Evolutionary conservation across 2,113 vertebrate genomes (phyloP), one percentile per base, ranked within the genome.

Genomic region (Anser brachyrhynchus): DNA sequence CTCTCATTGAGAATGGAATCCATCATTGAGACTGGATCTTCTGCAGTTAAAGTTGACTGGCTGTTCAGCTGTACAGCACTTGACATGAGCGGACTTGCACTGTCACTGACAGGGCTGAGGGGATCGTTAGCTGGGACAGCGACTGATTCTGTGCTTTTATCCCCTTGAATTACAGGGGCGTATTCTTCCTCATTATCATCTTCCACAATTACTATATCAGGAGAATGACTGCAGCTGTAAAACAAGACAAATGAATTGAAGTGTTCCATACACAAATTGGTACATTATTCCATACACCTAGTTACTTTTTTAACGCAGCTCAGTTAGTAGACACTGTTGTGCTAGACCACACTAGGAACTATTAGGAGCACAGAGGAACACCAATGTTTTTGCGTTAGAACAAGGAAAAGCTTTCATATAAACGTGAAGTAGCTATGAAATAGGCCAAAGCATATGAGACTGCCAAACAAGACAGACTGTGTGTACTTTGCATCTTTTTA

Each of bases 11-110:
- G 98, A 94, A 99, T 99, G 77, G 99, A 99, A 98, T 99, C 99
- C 99, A 99, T 99, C 98, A 99, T 98, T 74, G 99, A 99, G 39
- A 99, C 97, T 0, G 99, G 99, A 87, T 99, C 99, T 97, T 99
- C 99, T 78, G 98, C 93, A 82, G 97, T 98, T 87, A 98, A 97
- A 33, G 84, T 65, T 2, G 98, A 98, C 37, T 98, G 96, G 81
- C 98, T 98, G 82, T 99, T 99, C 80, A 99, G 96, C 95, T 98
- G 99, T 51, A 99, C 95, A 33, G 98, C 97, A 66, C 98, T 98
- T 71, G 97, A 98, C 89, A 98, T 98, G 59, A 98, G 96, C 4
- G 98, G 98, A 65, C 70, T 97, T 43, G 90, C 88, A 61, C 91
- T 78, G 29, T 97, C 96, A 83, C 73, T 70, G 49, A 85, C 87